phyloP scores from a whole-genome alignment of 2,888 invertebrate species.

The Phrixothrix hirtus region DNA sequence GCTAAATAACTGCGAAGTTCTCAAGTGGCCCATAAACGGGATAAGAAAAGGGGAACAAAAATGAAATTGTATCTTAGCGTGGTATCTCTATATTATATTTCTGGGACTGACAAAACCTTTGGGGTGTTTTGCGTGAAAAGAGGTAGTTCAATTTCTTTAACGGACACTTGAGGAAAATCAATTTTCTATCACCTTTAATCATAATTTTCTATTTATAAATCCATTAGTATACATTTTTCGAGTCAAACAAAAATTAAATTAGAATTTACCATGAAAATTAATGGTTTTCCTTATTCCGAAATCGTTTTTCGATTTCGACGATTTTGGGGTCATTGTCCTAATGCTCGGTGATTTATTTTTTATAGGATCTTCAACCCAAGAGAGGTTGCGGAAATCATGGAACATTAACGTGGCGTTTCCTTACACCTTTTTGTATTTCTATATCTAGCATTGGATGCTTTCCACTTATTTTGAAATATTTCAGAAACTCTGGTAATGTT shows the following conservation, averaged over 20 bases:
- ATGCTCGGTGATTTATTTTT: background rate
- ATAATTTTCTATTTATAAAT: too few species aligned
- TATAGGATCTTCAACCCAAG: background rate
- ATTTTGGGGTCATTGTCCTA: background rate
- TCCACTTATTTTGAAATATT: background rate
- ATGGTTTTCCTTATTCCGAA: background rate
- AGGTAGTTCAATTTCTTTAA: slow-evolving; percentile 3
- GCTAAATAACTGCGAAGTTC: slow-evolving; percentile 9
- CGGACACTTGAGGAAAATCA: background rate
- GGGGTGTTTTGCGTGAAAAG: slow-evolving; percentile 13
- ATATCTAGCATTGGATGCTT: background rate
- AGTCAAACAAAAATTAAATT: background rate
- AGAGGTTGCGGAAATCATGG: background rate
- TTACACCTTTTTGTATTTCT: background rate
- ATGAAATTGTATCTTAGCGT: slow-evolving; percentile 16
- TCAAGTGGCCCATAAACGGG: slow-evolving; percentile 11
- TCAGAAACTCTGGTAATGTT: too few species aligned
- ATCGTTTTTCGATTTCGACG: background rate
- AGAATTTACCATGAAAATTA: background rate
- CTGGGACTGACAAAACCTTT: slow-evolving; percentile 6
- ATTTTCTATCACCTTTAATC: too few species aligned
- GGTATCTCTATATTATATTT: slow-evolving; percentile 15
- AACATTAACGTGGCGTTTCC: background rate
- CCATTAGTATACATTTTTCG: too few species aligned
- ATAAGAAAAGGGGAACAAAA: slow-evolving; percentile 17